Conservation (phyloP, 2,888 invertebrate genomes). For the Ophion ellenae region DNA sequence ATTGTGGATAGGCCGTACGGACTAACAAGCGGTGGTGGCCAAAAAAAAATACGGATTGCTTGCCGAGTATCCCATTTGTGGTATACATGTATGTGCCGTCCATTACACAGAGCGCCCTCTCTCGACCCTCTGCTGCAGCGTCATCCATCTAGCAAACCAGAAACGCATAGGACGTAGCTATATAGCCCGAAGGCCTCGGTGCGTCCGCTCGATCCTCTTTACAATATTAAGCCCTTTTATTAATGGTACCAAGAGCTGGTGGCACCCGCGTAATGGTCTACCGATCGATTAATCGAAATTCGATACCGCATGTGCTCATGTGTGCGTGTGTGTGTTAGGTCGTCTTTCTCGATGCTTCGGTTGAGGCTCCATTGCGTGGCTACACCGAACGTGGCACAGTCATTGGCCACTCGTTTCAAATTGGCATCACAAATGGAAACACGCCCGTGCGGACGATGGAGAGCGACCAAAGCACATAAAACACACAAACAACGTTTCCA, state of each 20-base stretch:
- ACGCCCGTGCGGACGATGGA: not conserved
- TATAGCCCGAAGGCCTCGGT: conserved; percentile 18
- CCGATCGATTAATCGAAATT: conserved; percentile 83
- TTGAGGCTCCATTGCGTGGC: not conserved
- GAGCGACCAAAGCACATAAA: not conserved
- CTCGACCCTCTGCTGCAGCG: conserved; percentile 63
- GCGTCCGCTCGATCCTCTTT: conserved; percentile 74
- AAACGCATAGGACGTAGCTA: conserved; percentile 40
- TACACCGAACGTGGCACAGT: conserved; percentile 21
- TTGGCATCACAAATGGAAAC: not conserved
- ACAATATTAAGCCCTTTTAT: conserved; percentile 82
- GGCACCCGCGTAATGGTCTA: conserved; percentile 74
- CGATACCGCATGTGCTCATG: conserved; percentile 74
- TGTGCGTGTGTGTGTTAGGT: not conserved
- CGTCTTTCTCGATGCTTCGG: conserved; percentile 39
- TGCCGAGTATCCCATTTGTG: not conserved
- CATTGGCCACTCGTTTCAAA: conserved; percentile 30
- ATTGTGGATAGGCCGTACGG: not conserved
- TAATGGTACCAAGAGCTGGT: conserved; percentile 76
- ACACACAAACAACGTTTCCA: not conserved
- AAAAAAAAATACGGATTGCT: conserved; percentile 1
- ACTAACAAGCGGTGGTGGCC: conserved; percentile 1
- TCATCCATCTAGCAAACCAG: conserved; percentile 73
- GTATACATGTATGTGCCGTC: too few relatives aligned
- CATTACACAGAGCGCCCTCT: not conserved